phyloP scores from a whole-genome alignment of 2,113 vertebrate species.

The Alligator mississippiensis region DNA sequence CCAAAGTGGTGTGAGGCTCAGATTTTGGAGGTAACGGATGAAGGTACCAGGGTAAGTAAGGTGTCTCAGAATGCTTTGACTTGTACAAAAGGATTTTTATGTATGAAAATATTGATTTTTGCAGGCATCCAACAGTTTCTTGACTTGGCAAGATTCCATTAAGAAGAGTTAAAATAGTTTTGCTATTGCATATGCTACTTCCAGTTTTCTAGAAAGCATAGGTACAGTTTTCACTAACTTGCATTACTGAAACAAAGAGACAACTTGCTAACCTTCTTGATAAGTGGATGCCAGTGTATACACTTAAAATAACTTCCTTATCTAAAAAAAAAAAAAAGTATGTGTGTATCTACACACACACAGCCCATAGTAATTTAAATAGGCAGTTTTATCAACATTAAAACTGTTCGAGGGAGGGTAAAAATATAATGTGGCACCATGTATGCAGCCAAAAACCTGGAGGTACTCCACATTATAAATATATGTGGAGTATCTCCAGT shows the following conservation, averaged over 20 bases:
- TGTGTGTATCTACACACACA: too few species aligned
- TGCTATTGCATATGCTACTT: background rate
- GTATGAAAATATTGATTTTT: background rate
- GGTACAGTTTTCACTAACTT: background rate
- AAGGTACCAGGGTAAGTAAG: slow-evolving; percentile 77
- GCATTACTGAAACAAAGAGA: too few species aligned
- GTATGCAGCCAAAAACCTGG: too few species aligned
- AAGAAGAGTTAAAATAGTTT: background rate
- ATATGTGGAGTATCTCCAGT: too few species aligned
- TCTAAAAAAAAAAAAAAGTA: too few species aligned
- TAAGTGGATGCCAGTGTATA: background rate
- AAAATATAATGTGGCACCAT: too few species aligned
- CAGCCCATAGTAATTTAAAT: too few species aligned
- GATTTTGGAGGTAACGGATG: slow-evolving; percentile 80
- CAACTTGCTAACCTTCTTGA: background rate
- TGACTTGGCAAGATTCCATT: background rate
- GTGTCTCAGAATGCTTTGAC: background rate
- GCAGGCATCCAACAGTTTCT: background rate
- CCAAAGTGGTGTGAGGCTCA: slow-evolving; percentile 79
- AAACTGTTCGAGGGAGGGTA: too few species aligned
- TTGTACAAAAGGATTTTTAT: background rate
- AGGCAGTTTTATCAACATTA: too few species aligned
- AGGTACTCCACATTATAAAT: too few species aligned
- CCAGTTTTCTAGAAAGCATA: background rate
- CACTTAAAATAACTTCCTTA: background rate